Evolutionary conservation across 2,113 vertebrate species (phyloP), one percentile per base, ranked within the genome.

Genomic region (Cyprinodon variegatus): DNA sequence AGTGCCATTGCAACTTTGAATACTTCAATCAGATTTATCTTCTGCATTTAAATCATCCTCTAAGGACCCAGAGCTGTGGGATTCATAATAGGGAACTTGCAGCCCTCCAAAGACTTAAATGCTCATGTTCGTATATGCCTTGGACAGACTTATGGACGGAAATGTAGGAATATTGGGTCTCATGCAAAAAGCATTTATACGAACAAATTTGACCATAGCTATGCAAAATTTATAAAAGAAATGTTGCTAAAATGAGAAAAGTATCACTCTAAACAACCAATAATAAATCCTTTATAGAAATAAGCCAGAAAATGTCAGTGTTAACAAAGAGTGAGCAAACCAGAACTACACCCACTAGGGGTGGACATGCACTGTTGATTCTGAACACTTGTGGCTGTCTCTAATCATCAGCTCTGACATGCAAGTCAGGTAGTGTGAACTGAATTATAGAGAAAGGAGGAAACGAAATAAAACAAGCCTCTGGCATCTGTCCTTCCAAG

Each of bases 381-480:
- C 63, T 71, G 66, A 61, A 89, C 77, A 86, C 76, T 68, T 86
- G 81, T 84, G 74, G 74, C 76, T 86, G 82, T 86, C 86, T 82
- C 76, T 83, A 82, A 74, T 88, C 82, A 90, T 89, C 81, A 85
- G 45, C 76, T 81, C 79, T 86, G 82, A 87, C 76, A 72, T 57
- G 74, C 50, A 70, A 82, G 70, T 82, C 79, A 71, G 65, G 70
- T 80, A 84, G 73, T 22, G 13, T 82, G 81, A 77, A 78, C 62
- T 43, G 63, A 75, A 79, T 73, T 60, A 29, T 61, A 71, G 62
- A 77, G 36, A 61, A 80, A 65, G 61, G 17, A 20, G 7, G 50
- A 45, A 39, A 40, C 3, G 38, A 40, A 50, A 65, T 5, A 60
- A 10, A 46, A 64, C 65, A 50, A 11, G 68, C 62, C 81, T 80